Percentiles rank a stretch among this genome's conserved stretches.
phyloP scores from a whole-genome alignment of 2,113 vertebrate species.

The Callopanchax toddi region DNA sequence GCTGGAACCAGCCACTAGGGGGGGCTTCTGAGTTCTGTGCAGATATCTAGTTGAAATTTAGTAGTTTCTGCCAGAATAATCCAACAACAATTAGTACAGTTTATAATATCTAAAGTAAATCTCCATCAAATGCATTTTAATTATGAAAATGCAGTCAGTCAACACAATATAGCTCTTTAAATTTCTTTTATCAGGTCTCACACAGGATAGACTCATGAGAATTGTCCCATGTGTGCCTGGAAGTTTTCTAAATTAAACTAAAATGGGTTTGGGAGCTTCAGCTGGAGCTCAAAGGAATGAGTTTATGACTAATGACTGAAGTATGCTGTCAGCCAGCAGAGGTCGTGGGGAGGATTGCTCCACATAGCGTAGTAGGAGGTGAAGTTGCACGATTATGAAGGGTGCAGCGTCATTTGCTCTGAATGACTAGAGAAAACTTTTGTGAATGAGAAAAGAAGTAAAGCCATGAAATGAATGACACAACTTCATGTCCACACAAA shows the following conservation, averaged over 20 bases:
- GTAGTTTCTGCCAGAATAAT: no score
- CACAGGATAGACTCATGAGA: background rate
- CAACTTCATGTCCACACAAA: no score
- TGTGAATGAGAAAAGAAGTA: background rate
- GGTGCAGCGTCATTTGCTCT: background rate
- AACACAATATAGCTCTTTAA: no score
- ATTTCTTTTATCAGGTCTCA: background rate
- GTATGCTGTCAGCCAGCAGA: constrained; percentile 8
- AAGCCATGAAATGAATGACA: background rate
- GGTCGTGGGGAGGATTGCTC: background rate
- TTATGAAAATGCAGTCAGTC: no score
- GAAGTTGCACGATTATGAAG: background rate
- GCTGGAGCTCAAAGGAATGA: background rate
- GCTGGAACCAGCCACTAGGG: no score
- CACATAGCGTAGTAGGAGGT: background rate
- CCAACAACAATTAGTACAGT: no score
- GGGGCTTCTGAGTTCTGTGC: no score
- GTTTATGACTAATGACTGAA: constrained; percentile 43
- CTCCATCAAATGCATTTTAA: no score
- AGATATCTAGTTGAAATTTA: no score
- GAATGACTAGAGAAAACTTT: constrained; percentile 12
- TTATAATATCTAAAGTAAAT: no score
- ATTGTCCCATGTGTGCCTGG: background rate
- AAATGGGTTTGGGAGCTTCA: background rate
- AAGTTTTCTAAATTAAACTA: background rate